These are phyloP conservation scores for Anabas testudineus DNA, from an alignment of 2,797 vertebrate genomes.

Conservation along the genomic window DNA sequence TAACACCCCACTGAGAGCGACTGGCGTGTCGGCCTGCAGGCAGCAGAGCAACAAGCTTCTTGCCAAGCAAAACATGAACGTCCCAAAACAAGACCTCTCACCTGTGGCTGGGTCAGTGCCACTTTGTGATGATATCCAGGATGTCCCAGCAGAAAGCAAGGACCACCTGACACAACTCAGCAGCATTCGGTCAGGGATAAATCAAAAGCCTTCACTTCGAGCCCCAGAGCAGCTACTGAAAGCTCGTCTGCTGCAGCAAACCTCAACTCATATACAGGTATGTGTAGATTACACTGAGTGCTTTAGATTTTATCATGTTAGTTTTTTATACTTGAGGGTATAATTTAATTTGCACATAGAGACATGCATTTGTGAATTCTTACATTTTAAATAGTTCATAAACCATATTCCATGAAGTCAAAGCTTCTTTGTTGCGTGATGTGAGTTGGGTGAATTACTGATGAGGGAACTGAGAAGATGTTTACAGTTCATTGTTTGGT, in stretches of 20 bases:
- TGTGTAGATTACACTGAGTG: background rate
- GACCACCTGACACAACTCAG: background rate
- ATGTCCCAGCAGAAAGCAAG: background rate
- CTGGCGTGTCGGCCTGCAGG: slow-evolving; percentile 29
- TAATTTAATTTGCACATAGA: background rate
- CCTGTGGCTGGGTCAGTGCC: slow-evolving; percentile 11
- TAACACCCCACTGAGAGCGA: slow-evolving; percentile 51
- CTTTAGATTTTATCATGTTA: background rate
- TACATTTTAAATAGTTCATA: background rate
- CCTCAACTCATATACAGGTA: slow-evolving; percentile 60
- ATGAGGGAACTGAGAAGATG: too few species aligned
- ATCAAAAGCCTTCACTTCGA: slow-evolving; percentile 33
- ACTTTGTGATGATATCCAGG: slow-evolving; percentile 10
- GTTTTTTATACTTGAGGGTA: background rate
- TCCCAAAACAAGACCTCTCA: slow-evolving; percentile 33
- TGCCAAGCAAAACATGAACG: slow-evolving; percentile 32
- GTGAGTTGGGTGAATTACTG: too few species aligned
- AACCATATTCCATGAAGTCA: background rate
- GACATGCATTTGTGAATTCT: background rate
- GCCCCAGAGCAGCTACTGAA: slow-evolving; percentile 46
- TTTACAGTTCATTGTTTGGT: too few species aligned
- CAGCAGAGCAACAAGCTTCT: slow-evolving; percentile 31
- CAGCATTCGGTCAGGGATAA: background rate
- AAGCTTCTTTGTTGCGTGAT: too few species aligned
- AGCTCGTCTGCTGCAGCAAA: slow-evolving; percentile 27